Evolutionary conservation across 2,797 vertebrate genomes (phyloP), one percentile per base, ranked within the genome.

Genomic region (Ctenopoma kingsleyae): DNA sequence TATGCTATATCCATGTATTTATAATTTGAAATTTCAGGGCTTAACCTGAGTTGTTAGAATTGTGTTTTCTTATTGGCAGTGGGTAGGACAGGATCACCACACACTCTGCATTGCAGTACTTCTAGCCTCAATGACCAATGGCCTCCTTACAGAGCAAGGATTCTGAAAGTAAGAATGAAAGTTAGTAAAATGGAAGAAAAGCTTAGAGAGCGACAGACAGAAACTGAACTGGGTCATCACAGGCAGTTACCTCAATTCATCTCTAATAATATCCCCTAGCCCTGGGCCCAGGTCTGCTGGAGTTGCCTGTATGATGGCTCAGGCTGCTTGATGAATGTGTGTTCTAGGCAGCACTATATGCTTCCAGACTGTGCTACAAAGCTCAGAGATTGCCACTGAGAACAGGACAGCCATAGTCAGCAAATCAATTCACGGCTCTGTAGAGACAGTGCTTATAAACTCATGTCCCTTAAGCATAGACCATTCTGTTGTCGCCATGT

Each of bases 391-490:
- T 80, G 83, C 79, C 78, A 83, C 87, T 10, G 77, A 91, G 81
- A 85, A 89, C 82, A 80, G 81, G 86, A 89, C 82, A 80, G 81
- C 80, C 71, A 64, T 35, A 70, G 88, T 88, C 77, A 87, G 84
- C 77, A 91, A 93, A 93, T 94, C 87, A 91, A 92, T 93, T 91
- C 78, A 86, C 74, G 74, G 67, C 72, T 76, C 86, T 81, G 72
- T 53, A 49, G 76, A 89, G 89, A 82, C 81, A 57, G 57, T 11
- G 19, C 81, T 86, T 87, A 82, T 75, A 86, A 89, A 91, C 84
- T 63, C 72, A 81, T 91, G 86, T 81, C 72, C 81, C 77, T 78
- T 83, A 72, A 89, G 78, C 76, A 30, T 36, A 30, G 69, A 67
- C 23, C 44, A 73, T 82, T 83, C 79, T 78, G 69, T 76, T 82